Evolutionary conservation across 2,888 invertebrate species (phyloP).

Genomic region (Flabesymbios commensalis): DNA sequence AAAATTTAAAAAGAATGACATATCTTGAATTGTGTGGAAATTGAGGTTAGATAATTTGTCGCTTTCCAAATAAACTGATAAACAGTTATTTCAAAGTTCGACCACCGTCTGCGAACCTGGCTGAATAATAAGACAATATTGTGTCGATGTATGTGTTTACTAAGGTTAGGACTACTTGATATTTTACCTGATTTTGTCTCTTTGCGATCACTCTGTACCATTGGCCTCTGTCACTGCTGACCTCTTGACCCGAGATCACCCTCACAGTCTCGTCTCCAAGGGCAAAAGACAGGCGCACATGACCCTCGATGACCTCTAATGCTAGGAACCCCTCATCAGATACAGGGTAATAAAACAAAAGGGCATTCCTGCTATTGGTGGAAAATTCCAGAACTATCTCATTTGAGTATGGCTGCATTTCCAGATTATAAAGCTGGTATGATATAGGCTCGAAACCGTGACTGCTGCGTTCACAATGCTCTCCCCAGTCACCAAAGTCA

Average conservation of each 20-base stretch:
- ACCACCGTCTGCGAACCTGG: too few species aligned
- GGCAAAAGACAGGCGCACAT: constrained; percentile 82
- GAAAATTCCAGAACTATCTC: constrained; percentile 88
- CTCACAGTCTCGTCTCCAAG: constrained; percentile 81
- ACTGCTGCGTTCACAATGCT: constrained; percentile 87
- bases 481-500: constrained; percentile 81
- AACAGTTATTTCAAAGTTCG: too few species aligned
- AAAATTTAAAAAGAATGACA: too few species aligned
- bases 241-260: constrained; percentile 71
- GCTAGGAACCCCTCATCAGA: constrained; percentile 81
- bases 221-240: constrained; percentile 80
- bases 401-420: constrained; percentile 79
- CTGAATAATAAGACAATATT: too few species aligned
- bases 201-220: constrained; percentile 81
- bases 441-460: constrained; percentile 88
- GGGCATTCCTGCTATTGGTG: constrained; percentile 81
- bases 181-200: constrained; percentile 45
- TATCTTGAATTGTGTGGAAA: too few species aligned
- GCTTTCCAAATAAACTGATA: too few species aligned
- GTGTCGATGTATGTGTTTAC: too few species aligned
- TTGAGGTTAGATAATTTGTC: too few species aligned
- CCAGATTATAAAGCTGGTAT: constrained; percentile 80
- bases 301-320: constrained; percentile 82
- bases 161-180: too few species aligned
- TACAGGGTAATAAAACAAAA: constrained; percentile 78